phyloP scores from a whole-genome alignment of 2,797 vertebrate genomes.

The Intellagama lesueurii region DNA sequence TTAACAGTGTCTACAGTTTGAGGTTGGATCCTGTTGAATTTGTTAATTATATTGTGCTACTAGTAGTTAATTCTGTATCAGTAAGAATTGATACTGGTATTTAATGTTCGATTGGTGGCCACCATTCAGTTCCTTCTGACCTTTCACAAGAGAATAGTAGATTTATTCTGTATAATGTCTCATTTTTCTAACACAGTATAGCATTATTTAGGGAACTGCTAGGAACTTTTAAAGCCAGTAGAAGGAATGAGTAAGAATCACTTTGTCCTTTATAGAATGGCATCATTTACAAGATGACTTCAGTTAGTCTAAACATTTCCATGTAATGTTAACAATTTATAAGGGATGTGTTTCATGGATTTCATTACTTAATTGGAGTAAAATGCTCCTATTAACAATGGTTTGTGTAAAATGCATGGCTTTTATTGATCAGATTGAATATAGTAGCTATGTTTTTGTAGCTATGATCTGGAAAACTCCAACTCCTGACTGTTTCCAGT shows the following conservation, averaged over 20 bases:
- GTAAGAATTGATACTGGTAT: slow-evolving; percentile 11
- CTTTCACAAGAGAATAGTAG: slow-evolving; percentile 36
- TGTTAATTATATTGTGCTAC: not conserved
- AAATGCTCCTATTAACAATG: slow-evolving; percentile 2
- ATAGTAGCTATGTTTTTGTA: not conserved
- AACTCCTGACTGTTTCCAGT: not conserved
- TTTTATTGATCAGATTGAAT: slow-evolving; percentile 12
- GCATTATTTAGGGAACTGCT: slow-evolving; percentile 20
- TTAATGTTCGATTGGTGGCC: not conserved
- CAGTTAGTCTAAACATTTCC: slow-evolving; percentile 28
- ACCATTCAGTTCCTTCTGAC: not conserved
- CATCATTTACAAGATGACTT: slow-evolving; percentile 35
- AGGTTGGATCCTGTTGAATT: slow-evolving; percentile 29
- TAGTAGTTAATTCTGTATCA: slow-evolving; percentile 1
- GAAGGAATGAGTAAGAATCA: slow-evolving; percentile 35
- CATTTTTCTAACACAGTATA: slow-evolving; percentile 5
- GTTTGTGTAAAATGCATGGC: not conserved
- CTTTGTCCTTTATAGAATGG: slow-evolving; percentile 25
- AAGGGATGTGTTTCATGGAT: slow-evolving; percentile 4
- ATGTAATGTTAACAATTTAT: slow-evolving; percentile 1
- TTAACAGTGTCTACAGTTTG: not conserved
- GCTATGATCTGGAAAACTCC: not conserved
- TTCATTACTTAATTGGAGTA: not conserved
- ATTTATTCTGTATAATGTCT: not conserved
- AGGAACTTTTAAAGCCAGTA: slow-evolving; percentile 28